Base-by-base conservation (phyloP, 2,888 invertebrate genomes). In the Hesperia comma region DNA sequence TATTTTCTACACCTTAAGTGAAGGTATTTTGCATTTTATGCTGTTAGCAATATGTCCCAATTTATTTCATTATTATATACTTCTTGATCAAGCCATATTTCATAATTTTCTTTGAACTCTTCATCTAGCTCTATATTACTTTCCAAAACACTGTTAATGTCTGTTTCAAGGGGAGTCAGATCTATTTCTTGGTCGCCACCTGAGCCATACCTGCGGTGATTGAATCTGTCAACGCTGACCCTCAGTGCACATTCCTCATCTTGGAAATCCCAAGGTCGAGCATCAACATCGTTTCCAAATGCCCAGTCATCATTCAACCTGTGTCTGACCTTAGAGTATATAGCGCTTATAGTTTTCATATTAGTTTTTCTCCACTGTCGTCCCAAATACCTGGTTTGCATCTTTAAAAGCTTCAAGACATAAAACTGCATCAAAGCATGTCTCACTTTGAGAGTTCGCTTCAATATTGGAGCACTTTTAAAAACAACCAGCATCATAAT, bases 401-500 rank as follows among this genome's bases (percentile, higher is more conserved):
- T 99, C 93, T 99, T 99, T 14, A 99, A 93, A 68, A 99, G 93
- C 87, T 99, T 99, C 70, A 99, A 93, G 10, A 99, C 98, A 87
- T 99, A 99, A 75, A 99, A 94, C 90, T 99, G 99, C 95, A 99
- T 97, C 95, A 99, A 96, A 6, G 98, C 98, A 84, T 99, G 98
- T 62, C 97, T 95, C 3, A 98, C 98, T 95, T 99, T 98, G 14
- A 99, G 94, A 0, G 99, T 98, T 74, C 99, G 95, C 88, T 99
- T 99, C 68, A 99, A 93, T 78, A 99, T 99, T 1, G 99, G 99
- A 4, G 99, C 99, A 68, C 99, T 99, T 91, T 99, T 99, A 87
- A 99, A 99, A 10, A 99, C 99, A 37, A 99, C 99, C 76, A 99
- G 93, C 99, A 99, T 99, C 98, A 98, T 98, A 70, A 98, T 98